These are phyloP conservation scores for Ginglymostoma cirratum DNA, from an alignment of 2,113 vertebrate genomes.

Conservation along the genomic window DNA sequence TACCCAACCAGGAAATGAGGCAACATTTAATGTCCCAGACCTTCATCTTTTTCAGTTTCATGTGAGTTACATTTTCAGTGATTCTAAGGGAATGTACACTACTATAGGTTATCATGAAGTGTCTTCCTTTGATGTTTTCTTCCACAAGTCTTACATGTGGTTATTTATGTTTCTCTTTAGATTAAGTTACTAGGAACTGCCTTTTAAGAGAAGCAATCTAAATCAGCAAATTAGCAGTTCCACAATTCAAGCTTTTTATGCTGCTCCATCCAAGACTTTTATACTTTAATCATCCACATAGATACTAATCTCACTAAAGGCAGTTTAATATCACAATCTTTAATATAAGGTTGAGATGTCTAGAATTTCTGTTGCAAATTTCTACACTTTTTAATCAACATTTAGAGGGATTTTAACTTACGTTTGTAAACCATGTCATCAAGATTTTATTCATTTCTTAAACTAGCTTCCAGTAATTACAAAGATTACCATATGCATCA, in stretches of 20 bases:
- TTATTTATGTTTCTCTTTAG: neutral
- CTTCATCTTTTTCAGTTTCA: neutral
- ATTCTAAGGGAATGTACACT: neutral
- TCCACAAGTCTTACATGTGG: neutral
- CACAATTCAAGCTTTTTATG: neutral
- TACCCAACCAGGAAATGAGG: neutral
- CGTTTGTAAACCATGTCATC: neutral
- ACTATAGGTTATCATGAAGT: neutral
- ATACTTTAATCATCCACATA: neutral
- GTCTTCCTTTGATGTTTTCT: neutral
- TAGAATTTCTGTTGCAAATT: neutral
- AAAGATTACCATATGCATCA: neutral
- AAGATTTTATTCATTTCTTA: neutral
- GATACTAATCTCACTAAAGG: neutral
- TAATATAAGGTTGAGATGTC: neutral
- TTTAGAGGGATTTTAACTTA: neutral
- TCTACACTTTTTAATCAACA: neutral
- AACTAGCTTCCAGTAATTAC: neutral
- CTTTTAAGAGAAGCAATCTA: neutral
- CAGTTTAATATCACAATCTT: neutral
- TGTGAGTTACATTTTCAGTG: neutral
- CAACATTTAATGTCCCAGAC: neutral
- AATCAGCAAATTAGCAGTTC: neutral
- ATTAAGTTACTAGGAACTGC: neutral
- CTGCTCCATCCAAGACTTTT: neutral